Base-by-base conservation (phyloP, 2,113 vertebrate genomes). In the Lampris incognitus region DNA sequence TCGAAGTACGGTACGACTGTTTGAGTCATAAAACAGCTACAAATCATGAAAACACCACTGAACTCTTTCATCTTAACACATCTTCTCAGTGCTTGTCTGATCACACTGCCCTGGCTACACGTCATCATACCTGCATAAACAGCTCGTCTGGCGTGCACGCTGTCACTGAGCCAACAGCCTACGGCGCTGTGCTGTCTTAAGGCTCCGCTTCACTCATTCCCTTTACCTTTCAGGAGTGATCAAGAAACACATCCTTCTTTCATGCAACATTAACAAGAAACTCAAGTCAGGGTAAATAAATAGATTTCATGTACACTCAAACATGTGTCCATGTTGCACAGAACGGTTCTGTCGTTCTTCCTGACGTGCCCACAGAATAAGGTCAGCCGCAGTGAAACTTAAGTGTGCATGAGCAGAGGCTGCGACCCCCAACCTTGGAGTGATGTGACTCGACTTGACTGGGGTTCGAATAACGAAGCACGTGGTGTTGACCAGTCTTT, bases 81-180 rank as follows among this genome's bases (percentile, higher is more conserved):
- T 11, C 8, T 38, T 66, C 62, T 84, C 80, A 72, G 80, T 66
- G 50, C 69, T 55, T 66, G 37, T 50, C 56, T 72, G 59, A 64
- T 74, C 81, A 63, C 38, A 41, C 51, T 68, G 58, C 78, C 51
- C 65, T 65, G 57, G 69, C 76, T 79, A 81, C 61, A 75, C 10
- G 46, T 61, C 46, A 67, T 39, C 36, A 42, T 48, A 42, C 56
- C 64, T 13, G 60, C 58, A 60, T 76, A 77, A 52, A 80, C 61
- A 78, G 69, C 39, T 10, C 57, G 24, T 62, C 8, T 49, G 64
- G 63, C 80, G 73, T 78, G 75, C 88, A 85, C 84, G 81, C 81
- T 68, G 70, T 78, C 24, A 3, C 66, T 69, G 51, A 46, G 63
- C 48, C 56, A 55, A 41, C n/a, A 59, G 40, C 44, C 54, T 39